Evolutionary conservation across 2,888 invertebrate species (phyloP).

Genomic region (Nymphalis c-album): DNA sequence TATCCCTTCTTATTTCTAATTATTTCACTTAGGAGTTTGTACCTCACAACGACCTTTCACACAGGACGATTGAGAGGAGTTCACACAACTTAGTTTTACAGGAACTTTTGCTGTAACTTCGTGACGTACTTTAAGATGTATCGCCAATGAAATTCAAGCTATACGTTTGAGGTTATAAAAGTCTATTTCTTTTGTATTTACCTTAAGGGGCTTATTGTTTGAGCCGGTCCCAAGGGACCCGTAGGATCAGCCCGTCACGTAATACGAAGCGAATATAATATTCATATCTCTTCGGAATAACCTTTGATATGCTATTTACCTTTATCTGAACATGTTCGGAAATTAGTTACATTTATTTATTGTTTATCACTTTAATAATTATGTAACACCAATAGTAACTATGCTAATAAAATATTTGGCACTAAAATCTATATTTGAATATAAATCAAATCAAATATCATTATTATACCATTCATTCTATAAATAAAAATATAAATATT

Average conservation of each 20-base stretch:
- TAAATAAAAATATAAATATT: too few relatives aligned
- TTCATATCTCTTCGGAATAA: slow-evolving; percentile 32
- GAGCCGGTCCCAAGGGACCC: slow-evolving; percentile 27
- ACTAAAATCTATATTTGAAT: too few relatives aligned
- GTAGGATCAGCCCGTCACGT: slow-evolving; percentile 28
- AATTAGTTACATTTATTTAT: slow-evolving; percentile 12
- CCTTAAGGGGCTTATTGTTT: slow-evolving; percentile 27
- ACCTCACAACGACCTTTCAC: slow-evolving; percentile 24
- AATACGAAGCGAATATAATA: slow-evolving; percentile 34
- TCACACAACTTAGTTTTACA: slow-evolving; percentile 29
- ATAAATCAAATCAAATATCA: too few relatives aligned
- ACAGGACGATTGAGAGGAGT: slow-evolving; percentile 21
- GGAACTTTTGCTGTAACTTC: slow-evolving; percentile 23
- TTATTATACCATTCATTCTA: too few relatives aligned
- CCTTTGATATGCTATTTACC: slow-evolving; percentile 22
- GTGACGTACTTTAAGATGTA: slow-evolving; percentile 18
- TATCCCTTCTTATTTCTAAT: neutral
- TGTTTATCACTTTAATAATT: neutral
- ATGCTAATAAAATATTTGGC: too few relatives aligned
- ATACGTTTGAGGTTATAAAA: neutral
- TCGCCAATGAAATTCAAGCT: neutral
- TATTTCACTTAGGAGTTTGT: slow-evolving; percentile 7
- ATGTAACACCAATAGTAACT: neutral
- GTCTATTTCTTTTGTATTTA: slow-evolving; percentile 4
- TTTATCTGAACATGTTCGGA: slow-evolving; percentile 18